Evolutionary conservation across 2,888 invertebrate genomes (phyloP).

Genomic region (Phytoseiulus persimilis): DNA sequence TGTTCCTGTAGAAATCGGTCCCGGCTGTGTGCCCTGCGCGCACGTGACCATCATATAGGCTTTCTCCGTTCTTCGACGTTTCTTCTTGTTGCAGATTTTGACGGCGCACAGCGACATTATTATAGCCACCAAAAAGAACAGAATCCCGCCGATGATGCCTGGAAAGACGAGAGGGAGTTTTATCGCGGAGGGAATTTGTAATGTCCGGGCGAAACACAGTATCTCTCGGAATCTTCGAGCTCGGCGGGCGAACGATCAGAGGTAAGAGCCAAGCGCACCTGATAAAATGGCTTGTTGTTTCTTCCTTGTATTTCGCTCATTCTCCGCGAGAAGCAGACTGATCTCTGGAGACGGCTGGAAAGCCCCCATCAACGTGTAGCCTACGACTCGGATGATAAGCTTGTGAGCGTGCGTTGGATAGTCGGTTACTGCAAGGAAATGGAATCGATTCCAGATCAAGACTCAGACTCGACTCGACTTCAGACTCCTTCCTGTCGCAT

Average conservation of each 20-base stretch:
- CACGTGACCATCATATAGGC: slow-evolving; percentile 98
- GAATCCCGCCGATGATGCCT: slow-evolving; percentile 88
- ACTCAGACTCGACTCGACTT: not conserved
- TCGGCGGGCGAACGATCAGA: too few species aligned
- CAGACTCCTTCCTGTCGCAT: too few species aligned
- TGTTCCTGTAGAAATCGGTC: slow-evolving; percentile 34
- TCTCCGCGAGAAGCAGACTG: slow-evolving; percentile 11
- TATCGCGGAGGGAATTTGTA: too few species aligned
- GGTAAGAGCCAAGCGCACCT: too few species aligned
- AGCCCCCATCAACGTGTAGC: slow-evolving; percentile 35
- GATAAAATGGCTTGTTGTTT: slow-evolving; percentile 25
- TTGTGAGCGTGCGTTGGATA: slow-evolving; percentile 38
- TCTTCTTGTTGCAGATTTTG: slow-evolving; percentile 93
- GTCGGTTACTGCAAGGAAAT: slow-evolving; percentile 16
- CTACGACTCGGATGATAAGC: slow-evolving; percentile 20
- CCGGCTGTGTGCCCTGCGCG: slow-evolving; percentile 28
- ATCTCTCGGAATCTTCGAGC: too few species aligned
- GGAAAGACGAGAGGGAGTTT: slow-evolving; percentile 62
- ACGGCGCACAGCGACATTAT: slow-evolving; percentile 93
- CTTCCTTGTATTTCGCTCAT: slow-evolving; percentile 16
- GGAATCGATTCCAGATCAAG: not conserved
- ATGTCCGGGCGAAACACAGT: too few species aligned
- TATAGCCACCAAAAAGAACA: slow-evolving; percentile 94
- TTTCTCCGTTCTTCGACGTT: slow-evolving; percentile 94
- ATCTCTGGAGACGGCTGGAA: slow-evolving; percentile 22